Evolutionary conservation across 1,140 invertebrate genomes (phyloP).

Genomic region (Dryas iulia): DNA sequence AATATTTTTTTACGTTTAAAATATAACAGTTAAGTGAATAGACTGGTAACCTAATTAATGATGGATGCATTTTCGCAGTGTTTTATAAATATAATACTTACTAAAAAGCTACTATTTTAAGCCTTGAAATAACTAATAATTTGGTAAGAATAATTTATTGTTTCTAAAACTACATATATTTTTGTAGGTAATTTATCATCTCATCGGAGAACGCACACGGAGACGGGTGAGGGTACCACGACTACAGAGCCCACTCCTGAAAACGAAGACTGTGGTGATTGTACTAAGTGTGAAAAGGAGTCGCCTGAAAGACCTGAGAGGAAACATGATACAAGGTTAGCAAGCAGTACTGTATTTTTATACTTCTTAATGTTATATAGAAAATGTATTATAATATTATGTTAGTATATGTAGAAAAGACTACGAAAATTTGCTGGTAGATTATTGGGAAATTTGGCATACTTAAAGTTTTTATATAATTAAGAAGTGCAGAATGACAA

Average conservation of each 20-base stretch:
- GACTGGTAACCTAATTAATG: no score
- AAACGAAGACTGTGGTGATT: constrained; percentile 49
- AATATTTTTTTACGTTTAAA: neutral
- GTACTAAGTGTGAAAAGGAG: constrained; percentile 54
- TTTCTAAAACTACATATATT: neutral
- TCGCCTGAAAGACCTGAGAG: constrained; percentile 44
- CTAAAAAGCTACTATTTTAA: no score
- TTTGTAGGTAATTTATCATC: constrained; percentile 88
- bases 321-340: constrained; percentile 56
- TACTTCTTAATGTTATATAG: no score
- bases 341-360: neutral
- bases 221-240: constrained; percentile 78
- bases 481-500: no score
- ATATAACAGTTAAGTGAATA: neutral
- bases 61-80: no score
- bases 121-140: no score
- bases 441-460: no score
- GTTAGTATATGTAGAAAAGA: no score
- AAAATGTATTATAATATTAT: no score
- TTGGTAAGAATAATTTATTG: neutral
- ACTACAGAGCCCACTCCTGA: constrained; percentile 35
- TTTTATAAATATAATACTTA: no score
- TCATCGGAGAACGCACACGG: constrained; percentile 93
- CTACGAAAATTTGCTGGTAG: no score
- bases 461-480: no score